These are phyloP conservation scores for Dendronephthya gigantea DNA, from an alignment of 64 coral and sea anemone species.

Conservation along the genomic window DNA sequence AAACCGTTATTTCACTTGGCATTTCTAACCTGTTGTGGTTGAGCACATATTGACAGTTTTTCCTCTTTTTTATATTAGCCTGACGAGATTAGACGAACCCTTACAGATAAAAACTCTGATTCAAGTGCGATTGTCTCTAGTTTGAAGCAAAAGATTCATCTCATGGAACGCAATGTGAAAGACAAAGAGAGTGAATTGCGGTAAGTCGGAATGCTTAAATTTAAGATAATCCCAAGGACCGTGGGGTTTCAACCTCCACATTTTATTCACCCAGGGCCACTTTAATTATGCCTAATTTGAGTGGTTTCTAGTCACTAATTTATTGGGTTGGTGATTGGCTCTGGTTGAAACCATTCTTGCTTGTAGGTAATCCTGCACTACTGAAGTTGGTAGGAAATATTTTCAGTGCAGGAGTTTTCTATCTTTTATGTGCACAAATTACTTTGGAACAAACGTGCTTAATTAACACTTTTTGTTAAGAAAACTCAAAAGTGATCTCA, in stretches of 20 bases:
- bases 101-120: neutral
- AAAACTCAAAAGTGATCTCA: neutral
- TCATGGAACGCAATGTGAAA: neutral
- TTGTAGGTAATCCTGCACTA: no score
- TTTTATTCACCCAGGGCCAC: no score
- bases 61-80: neutral
- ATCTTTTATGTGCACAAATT: neutral
- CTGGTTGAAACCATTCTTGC: no score
- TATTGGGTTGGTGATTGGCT: no score
- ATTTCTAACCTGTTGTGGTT: no score
- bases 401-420: neutral
- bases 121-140: neutral
- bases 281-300: no score
- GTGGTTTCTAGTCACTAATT: no score
- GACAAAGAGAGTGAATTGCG: conserved; percentile 3
- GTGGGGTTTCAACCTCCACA: no score
- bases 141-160: neutral
- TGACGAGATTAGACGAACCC: neutral
- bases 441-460: neutral
- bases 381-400: no score
- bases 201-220: no score
- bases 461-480: neutral
- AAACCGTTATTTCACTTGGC: neutral
- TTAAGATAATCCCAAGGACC: no score
- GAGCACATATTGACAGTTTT: neutral